Evolutionary conservation across 2,113 vertebrate genomes (phyloP), one percentile per base, ranked within the genome.

Genomic region (Caranx ignobilis): DNA sequence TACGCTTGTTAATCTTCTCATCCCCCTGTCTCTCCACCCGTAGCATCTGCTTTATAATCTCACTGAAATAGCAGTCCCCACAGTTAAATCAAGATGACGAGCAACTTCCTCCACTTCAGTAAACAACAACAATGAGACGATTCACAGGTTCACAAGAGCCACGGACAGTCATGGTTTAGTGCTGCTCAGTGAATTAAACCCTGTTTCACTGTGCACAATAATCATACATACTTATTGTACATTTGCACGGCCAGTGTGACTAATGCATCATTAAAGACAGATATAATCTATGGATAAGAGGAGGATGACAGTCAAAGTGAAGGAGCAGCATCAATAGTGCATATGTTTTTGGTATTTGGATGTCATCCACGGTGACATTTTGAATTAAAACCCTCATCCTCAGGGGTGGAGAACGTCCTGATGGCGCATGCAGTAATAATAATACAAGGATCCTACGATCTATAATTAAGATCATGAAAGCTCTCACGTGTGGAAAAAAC

Each of bases 11-110:
- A 18, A 19, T 48, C 54, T 4, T 21, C 50, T 71, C 37, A 21
- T 12, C 41, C 54, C 39, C 5, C 31, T 32, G 50, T 64, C 15
- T 56, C 47, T 48, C 48, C 71, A 47, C 26, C 39, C 15, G 3
- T 4, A 52, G 41, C 19, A 63, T 72, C 64, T 31, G 41, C 11
- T 74, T 82, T 41, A 74, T 59, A 19, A 43, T 56, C 67, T 52
- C n/a, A 5, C 70, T 48, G 57, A 43, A 57, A 83, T 57, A 68
- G 70, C 37, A 70, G 69, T 55, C 43, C 45, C 55, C 13, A 32
- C 39, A 66, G 84, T 54, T 62, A 43, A 61, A 75, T 69, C 39
- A 55, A 21, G 66, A 62, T 61, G 81, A 87, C 70, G 62, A 76
- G 21, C 48, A 35, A 55, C 47, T 39, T 56, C 52, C 70, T 70